Percentiles rank a stretch among this genome's conserved stretches.
Conservation (phyloP, 1,140 invertebrate species). For the Lanistes nyassanus region DNA sequence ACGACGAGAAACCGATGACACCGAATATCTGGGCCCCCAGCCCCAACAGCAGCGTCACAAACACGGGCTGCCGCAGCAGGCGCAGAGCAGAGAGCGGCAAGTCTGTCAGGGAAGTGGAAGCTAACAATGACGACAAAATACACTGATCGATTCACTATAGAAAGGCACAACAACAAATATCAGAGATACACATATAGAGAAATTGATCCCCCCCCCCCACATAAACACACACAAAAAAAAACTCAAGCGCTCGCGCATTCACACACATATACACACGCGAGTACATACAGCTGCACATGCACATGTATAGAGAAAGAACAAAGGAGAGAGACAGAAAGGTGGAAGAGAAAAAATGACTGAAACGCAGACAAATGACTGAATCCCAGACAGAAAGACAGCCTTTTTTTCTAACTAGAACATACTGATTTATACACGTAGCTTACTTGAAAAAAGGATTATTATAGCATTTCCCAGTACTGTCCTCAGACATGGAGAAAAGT, state of each 20-base stretch:
- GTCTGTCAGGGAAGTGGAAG: neutral
- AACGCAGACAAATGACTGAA: too few relatives aligned
- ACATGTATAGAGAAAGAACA: neutral
- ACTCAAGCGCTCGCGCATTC: neutral
- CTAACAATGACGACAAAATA: neutral
- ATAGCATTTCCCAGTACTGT: too few relatives aligned
- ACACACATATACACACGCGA: slow-evolving; percentile 4
- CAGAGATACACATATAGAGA: neutral
- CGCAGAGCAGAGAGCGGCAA: neutral
- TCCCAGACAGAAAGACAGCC: too few relatives aligned
- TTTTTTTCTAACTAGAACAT: too few relatives aligned
- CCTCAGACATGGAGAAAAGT: too few relatives aligned
- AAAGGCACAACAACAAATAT: neutral
- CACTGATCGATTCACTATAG: too few relatives aligned
- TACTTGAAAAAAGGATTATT: too few relatives aligned
- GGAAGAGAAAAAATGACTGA: too few relatives aligned
- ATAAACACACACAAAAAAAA: slow-evolving; percentile 9
- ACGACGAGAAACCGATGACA: neutral
- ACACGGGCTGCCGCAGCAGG: neutral
- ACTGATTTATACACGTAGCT: too few relatives aligned
- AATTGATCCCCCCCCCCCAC: too few relatives aligned
- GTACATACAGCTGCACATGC: neutral
- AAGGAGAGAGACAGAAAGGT: too few relatives aligned
- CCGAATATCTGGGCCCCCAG: neutral
- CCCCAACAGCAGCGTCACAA: neutral